Evolutionary conservation across 2,888 invertebrate species (phyloP).

Genomic region (Acrocyrtus sp.): DNA sequence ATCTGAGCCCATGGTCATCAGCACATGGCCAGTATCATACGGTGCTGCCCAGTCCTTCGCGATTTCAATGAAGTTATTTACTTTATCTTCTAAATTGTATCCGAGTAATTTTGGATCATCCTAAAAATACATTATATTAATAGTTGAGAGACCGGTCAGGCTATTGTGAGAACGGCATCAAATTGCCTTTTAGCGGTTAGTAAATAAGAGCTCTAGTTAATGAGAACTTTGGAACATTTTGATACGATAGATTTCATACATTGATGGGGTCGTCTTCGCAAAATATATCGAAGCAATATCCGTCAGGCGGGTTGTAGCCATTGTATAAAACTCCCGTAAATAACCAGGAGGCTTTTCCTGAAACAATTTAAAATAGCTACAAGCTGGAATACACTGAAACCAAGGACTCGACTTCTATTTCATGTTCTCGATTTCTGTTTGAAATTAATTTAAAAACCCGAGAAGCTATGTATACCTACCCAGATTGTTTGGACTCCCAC

Average conservation of each 20-base stretch:
- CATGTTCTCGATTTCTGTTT: not conserved
- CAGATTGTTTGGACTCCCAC: constrained; percentile 72
- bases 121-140: constrained; percentile 66
- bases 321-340: constrained; percentile 88
- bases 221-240: constrained; percentile 74
- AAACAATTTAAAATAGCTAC: not conserved
- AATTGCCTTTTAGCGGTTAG: too few relatives aligned
- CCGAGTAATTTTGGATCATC: constrained; percentile 84
- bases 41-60: constrained; percentile 64
- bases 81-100: constrained; percentile 70
- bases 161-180: too few relatives aligned
- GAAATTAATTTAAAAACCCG: not conserved
- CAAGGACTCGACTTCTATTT: not conserved
- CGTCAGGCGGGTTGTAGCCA: constrained; percentile 84
- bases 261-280: constrained; percentile 88
- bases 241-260: constrained; percentile 74
- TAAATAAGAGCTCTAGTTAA: too few relatives aligned
- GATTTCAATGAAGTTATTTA: constrained; percentile 66
- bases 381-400: not conserved
- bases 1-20: constrained; percentile 93
- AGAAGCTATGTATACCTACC: constrained; percentile 72
- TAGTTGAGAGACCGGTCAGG: not conserved
- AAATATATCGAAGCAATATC: constrained; percentile 92
- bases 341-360: constrained; percentile 72
- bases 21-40: constrained; percentile 76